These are phyloP conservation scores for Crotalus horridus DNA, from an alignment of 2,113 vertebrate genomes.

Conservation along the genomic window DNA sequence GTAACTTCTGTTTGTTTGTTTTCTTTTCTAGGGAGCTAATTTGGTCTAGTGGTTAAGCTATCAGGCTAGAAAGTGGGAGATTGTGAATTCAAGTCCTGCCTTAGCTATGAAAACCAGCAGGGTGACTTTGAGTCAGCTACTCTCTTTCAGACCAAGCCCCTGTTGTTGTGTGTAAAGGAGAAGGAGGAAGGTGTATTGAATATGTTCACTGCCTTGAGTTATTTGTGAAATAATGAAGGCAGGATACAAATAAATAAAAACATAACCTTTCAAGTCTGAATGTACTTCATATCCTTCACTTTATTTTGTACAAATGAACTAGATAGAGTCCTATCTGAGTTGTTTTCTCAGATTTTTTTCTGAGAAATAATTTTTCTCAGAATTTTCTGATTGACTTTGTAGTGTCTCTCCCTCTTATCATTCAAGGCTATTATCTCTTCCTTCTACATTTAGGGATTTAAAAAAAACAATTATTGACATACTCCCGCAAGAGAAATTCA, in stretches of 20 bases:
- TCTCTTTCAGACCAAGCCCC: not conserved
- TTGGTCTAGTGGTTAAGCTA: not conserved
- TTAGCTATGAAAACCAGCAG: not conserved
- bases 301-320: not conserved
- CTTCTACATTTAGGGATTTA: not conserved
- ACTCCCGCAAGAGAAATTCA: not conserved
- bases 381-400: not conserved
- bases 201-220: not conserved
- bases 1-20: not conserved
- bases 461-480: not conserved
- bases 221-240: not conserved
- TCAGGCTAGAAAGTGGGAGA: not conserved
- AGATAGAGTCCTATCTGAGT: not conserved
- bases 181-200: not conserved
- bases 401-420: not conserved
- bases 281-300: not conserved
- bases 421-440: not conserved
- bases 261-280: not conserved
- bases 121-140: not conserved
- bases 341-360: not conserved
- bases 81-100: not conserved
- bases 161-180: not conserved
- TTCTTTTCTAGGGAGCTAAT: not conserved
- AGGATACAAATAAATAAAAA: not conserved
- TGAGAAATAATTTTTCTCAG: no score